Evolutionary conservation across 2,797 vertebrate genomes (phyloP), one percentile per base, ranked within the genome.

Genomic region (Pygocentrus nattereri): DNA sequence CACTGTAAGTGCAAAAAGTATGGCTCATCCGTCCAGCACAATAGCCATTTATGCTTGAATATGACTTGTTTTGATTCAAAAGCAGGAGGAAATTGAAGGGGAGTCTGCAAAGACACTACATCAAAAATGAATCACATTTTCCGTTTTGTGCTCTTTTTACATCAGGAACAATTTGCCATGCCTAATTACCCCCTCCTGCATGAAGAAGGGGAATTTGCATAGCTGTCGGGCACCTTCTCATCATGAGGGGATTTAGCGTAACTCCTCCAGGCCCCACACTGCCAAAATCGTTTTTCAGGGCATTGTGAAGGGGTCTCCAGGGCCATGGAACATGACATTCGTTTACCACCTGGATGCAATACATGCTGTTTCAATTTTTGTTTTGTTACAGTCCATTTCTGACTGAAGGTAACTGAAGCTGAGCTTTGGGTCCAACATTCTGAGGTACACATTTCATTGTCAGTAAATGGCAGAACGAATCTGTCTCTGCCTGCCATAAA

Each of bases 171-270:
- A 83, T 87, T 80, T 64, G 61, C 74, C 61, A 68, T 50, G 65
- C 34, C 81, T 90, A 81, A 87, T 87, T 86, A 83, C 84, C 41
- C 67, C 80, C 58, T 86, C 78, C 72, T 84, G 59, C 56, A 86
- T 87, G 83, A 88, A 81, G 52, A 82, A 19, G 67, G 81, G 81
- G 56, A 30, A 81, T 88, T 88, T 90, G 82, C 85, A 87, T 90
- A 88, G 82, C 86, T 81, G 81, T 76, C 79, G 54, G 85, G 79
- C 71, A 82, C 83, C 74, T 76, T 83, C 81, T 61, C 73, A 80
- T 88, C 80, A 44, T 44, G 44, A 38, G 79, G 67, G 86, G 74
- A 82, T 80, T 41, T 52, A 67, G 27, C 34, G 81, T 81, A 56
- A 56, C 27, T 78, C 3, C 34, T 81, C 67, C 74, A 80, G 65